These are phyloP conservation scores for Cariama cristata DNA, from an alignment of 2,113 vertebrate genomes.

Conservation along the genomic window DNA sequence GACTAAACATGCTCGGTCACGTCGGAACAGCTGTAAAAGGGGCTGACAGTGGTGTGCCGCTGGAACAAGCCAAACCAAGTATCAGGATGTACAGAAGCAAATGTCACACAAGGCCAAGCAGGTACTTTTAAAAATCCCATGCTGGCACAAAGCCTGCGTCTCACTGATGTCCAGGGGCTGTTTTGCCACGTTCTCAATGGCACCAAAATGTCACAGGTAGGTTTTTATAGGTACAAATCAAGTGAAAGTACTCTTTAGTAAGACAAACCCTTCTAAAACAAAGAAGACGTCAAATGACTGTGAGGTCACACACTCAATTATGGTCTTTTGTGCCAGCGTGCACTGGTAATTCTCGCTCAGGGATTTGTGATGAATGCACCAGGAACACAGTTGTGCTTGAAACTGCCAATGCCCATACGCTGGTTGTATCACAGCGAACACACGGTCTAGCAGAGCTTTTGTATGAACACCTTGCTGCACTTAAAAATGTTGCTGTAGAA, in stretches of 20 bases:
- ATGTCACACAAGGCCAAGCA: neutral
- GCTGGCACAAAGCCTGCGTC: neutral
- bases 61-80: neutral
- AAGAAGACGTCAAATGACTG: neutral
- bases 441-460: neutral
- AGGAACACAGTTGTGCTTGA: neutral
- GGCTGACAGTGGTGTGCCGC: rapidly evolving
- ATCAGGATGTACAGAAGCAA: neutral
- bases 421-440: neutral
- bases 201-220: neutral
- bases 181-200: neutral
- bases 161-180: neutral
- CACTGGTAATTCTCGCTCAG: neutral
- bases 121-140: neutral
- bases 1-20: neutral
- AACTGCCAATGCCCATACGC: neutral
- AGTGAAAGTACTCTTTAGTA: neutral
- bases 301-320: neutral
- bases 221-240: neutral
- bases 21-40: neutral
- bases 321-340: neutral
- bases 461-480: neutral
- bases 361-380: neutral
- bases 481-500: neutral
- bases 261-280: neutral